Base-by-base conservation (phyloP, 2,797 vertebrate species). In the Crocidura indochinensis region DNA sequence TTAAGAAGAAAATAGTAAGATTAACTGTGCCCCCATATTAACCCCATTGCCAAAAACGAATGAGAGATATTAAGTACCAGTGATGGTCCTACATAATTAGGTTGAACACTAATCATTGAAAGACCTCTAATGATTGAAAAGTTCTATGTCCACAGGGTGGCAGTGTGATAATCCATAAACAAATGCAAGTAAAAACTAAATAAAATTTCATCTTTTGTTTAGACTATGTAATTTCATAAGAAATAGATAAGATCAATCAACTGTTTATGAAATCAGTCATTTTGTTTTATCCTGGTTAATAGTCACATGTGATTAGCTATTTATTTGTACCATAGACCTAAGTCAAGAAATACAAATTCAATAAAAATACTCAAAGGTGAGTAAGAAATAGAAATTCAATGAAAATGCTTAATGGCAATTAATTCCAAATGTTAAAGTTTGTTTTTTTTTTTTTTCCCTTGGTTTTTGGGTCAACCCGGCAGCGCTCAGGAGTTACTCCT, bases 61-160 rank as follows among this genome's bases (percentile, higher is more conserved):
- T 60, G 56, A 17, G 20, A 60, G 19, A 80, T 8, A 20, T 72
- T 81, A 65, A 29, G 51, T 87, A 75, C 46, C 26, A 10, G 0
- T 26, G 44, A 27, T 46, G 53, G 51, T 10, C 62, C 53, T 51
- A 17, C 56, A 22, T 80, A 83, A 65, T 17, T 20, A 20, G 56
- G 20, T 14, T 19, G 6, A 60, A 60, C 20, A 17, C 53, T 64
- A 19, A 15, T 10, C 38, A 80, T 38, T 20, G 38, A 93, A 78
- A 1, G 77, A 6, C 68, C 65, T 93, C 67, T 84, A 29, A 73
- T 11, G 67, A 85, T 84, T 56, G 31, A 78, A 78, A 93, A 73
- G 46, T 12, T 24, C 72, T 1, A 10, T 86, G 95, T 94, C 97
- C 98, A 97, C 97, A 94, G 87, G 97, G 94, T 97, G 98, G 97